Base-by-base conservation (phyloP, 2,888 invertebrate species). In the Leptopilina myrica region DNA sequence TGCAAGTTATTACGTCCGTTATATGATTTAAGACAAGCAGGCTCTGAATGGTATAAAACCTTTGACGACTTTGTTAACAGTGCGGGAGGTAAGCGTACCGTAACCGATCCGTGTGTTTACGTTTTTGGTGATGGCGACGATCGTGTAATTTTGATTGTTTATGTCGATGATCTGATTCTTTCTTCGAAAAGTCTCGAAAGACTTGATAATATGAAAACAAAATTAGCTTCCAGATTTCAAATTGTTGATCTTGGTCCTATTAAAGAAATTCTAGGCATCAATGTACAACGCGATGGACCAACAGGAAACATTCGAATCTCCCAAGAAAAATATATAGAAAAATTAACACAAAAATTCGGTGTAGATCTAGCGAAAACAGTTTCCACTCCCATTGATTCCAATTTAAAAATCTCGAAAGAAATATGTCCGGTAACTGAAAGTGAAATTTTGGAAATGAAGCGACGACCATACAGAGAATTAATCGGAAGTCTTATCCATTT, bases 401-500 rank as follows among this genome's bases (percentile, higher is more conserved):
- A 81, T 26, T 0, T 69, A 9, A 85, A 84, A 59, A 78, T 86
- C 64, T 78, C 79, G 7, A 79, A 77, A 65, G 80, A 81, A 40
- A 80, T 78, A 64, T 5, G 77, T 14, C 80, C 80, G 2, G 33
- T 14, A 49, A 43, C 40, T 0, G 77, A 79, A 49, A 80, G 80
- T 9, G 81, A 83, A 69, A 67, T 59, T 49, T 5, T 76, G 2
- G 76, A 84, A 8, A 83, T 83, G 80, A 59, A 43, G 59, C 76
- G 75, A 56, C 14, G 62, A 56, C 85, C 85, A 2, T 85, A 84
- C 73, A 80, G 83, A 64, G 84, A 85, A 78, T 66, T 85, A 33
- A 15, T 85, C 0, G 85, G 85, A 0, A 78, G 81, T 1, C 56
- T 86, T 14, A 84, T 86, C 49, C 85, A 85, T 53, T 75, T 86